Base-by-base conservation (phyloP, 2,797 vertebrate species). In the Catharus ustulatus region DNA sequence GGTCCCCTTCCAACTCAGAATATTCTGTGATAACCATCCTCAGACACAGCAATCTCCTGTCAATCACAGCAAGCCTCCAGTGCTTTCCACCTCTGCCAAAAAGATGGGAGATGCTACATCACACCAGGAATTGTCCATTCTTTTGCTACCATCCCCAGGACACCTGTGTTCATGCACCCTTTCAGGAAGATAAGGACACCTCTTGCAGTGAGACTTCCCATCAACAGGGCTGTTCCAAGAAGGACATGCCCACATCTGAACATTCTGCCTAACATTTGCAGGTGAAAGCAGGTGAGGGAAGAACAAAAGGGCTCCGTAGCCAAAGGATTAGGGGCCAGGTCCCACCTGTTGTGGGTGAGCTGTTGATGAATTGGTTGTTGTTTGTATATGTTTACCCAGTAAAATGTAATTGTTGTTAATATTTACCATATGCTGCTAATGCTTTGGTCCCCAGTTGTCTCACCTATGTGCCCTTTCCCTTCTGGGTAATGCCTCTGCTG, bases 101-200 rank as follows among this genome's bases (percentile, higher is more conserved):
- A 59, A 59, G 55, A 49, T 0, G 1, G 51, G 26, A 79, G 24
- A 76, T 71, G 22, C 16, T 13, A 9, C 48, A 15, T 20, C 2
- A 0, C 3, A 1, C 24, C 10, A 3, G 17, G 17, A 9, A 24
- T 49, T 81, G 19, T 46, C 22, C 19, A 26, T 30, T 6, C 22
- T 84, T 92, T 74, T 66, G 43, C 18, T 32, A 29, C 15, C 18
- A 8, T 51, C 10, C 15, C 52, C 5, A 3, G 40, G 75, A 77
- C 32, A 4, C 3, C 1, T 36, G 21, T 55, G 24, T 26, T 88
- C 7, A 1, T 17, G 24, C 10, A 73, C 1, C 4, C 13, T 58
- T 88, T 74, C 49, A 67, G 18, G 13, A 29, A 86, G 18, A 29
- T 5, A 26, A 42, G 49, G 24, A 63, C 21, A 49, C 29, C 15